A percentile compares a stretch with the other conserved stretches of the same genome.
These are phyloP conservation scores for Eulimnadia texana DNA, from an alignment of 1,140 invertebrate genomes.

Conservation along the genomic window DNA sequence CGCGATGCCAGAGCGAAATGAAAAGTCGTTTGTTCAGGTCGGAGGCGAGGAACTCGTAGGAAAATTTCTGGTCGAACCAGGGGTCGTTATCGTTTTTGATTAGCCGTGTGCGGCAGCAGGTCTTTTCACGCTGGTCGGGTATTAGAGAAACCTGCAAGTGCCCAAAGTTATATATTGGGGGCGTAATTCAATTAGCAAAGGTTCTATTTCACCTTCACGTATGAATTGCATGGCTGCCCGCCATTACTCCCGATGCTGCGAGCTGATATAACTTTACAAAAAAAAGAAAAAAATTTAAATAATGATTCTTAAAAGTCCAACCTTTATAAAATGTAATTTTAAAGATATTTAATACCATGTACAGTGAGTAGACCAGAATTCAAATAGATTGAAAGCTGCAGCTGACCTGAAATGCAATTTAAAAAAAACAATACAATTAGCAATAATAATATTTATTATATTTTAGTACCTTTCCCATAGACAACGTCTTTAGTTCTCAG, in stretches of 20 bases:
- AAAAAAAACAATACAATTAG: neutral
- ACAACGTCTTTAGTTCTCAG: conserved; percentile 8
- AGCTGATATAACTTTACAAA: conserved; percentile 8
- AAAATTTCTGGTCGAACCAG: conserved; percentile 36
- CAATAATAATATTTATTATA: no score
- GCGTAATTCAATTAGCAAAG: conserved; percentile 8
- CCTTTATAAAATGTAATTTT: neutral
- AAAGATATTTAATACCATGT: conserved; percentile 11
- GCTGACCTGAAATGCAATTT: neutral
- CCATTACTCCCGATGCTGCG: neutral
- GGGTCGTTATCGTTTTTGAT: conserved; percentile 29
- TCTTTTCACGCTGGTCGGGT: conserved; percentile 29
- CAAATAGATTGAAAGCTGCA: conserved; percentile 14
- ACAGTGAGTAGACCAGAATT: conserved; percentile 16
- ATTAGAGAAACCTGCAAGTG: conserved; percentile 26
- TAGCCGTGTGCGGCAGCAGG: conserved; percentile 33
- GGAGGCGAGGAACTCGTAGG: conserved; percentile 31
- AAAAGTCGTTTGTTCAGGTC: conserved; percentile 33
- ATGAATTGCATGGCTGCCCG: conserved; percentile 24
- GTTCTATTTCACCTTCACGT: conserved; percentile 24
- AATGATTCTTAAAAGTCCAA: neutral
- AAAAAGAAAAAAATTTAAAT: conserved; percentile 5
- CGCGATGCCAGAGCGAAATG: conserved; percentile 36
- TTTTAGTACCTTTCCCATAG: conserved; percentile 13
- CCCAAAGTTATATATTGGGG: conserved; percentile 7